Evolutionary conservation across 1,140 invertebrate genomes (phyloP).

Genomic region (Tenebrio molitor): DNA sequence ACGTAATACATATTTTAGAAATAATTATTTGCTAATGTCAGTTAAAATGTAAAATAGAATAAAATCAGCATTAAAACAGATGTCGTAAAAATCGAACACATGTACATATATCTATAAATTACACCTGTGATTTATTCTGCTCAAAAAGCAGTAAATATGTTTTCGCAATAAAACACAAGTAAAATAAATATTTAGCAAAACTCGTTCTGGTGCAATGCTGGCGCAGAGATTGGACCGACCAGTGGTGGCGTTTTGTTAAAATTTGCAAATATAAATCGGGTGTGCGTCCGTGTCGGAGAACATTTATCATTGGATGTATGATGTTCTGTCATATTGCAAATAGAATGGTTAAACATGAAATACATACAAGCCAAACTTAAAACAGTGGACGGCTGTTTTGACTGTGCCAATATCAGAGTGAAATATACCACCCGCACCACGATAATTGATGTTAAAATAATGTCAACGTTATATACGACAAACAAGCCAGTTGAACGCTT

Average conservation of each 20-base stretch:
- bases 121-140: background rate
- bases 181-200: slow-evolving; percentile 9
- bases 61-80: no score
- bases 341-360: slow-evolving; percentile 47
- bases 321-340: slow-evolving; percentile 47
- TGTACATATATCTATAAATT: background rate
- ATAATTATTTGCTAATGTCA: no score
- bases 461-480: background rate
- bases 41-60: no score
- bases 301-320: slow-evolving; percentile 46
- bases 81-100: no score
- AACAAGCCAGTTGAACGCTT: background rate
- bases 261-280: slow-evolving; percentile 47
- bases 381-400: slow-evolving; percentile 26
- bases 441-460: slow-evolving; percentile 31
- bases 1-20: no score
- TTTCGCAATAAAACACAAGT: background rate
- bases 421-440: slow-evolving; percentile 32
- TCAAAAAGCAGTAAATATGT: background rate
- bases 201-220: background rate
- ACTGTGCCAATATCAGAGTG: slow-evolving; percentile 33
- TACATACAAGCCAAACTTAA: slow-evolving; percentile 39
- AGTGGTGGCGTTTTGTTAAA: slow-evolving; percentile 27
- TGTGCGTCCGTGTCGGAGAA: slow-evolving; percentile 23
- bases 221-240: background rate